A percentile compares a stretch with the other conserved stretches of the same genome.
These are phyloP conservation scores for Orientallactaga sibirica DNA, from an alignment of 2,797 vertebrate species.

Conservation along the genomic window DNA sequence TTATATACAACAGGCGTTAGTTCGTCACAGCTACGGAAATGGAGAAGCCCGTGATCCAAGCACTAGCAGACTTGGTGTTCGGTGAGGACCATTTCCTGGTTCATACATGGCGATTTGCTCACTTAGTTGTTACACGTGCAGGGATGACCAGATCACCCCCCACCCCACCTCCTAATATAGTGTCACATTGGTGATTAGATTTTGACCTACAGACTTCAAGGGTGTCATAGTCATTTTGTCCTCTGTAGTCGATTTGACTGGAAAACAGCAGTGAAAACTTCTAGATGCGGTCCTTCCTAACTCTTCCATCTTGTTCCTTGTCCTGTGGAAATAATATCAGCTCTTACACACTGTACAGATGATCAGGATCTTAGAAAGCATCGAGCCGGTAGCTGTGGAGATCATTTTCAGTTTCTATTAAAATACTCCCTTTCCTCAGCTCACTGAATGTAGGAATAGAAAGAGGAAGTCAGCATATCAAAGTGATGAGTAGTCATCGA, in stretches of 20 bases:
- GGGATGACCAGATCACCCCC: neutral
- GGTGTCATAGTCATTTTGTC: neutral
- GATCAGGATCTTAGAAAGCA: neutral
- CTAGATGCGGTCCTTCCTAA: neutral
- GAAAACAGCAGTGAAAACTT: conserved; percentile 24
- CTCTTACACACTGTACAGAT: neutral
- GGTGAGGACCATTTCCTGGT: neutral
- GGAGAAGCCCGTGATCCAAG: neutral
- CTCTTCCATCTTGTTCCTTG: neutral
- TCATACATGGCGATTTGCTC: neutral
- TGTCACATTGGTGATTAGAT: neutral
- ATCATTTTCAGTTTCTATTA: conserved; percentile 41
- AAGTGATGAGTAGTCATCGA: neutral
- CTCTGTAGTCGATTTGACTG: neutral
- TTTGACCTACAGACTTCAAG: neutral
- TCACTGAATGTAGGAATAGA: conserved; percentile 35
- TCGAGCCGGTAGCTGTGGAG: neutral
- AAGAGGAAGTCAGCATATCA: neutral
- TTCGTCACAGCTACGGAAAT: neutral
- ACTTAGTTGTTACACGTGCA: neutral
- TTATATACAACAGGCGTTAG: neutral
- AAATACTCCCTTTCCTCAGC: conserved; percentile 37
- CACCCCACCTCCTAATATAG: neutral
- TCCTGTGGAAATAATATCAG: neutral
- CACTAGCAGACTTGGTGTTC: neutral